Evolutionary conservation across 2,797 vertebrate species (phyloP).

Genomic region (Hybognathus amarus): DNA sequence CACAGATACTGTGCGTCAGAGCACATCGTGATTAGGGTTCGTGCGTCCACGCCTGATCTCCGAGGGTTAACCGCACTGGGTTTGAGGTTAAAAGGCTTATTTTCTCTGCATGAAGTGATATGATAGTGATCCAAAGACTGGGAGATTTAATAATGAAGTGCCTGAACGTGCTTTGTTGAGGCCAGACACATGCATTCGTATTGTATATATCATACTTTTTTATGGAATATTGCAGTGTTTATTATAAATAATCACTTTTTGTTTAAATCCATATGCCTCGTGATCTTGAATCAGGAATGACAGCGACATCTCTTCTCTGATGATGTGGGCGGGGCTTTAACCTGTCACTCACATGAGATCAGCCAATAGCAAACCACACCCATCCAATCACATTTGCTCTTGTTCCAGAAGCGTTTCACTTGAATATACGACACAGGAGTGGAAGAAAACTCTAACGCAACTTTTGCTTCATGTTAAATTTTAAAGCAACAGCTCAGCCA

Average conservation of each 20-base stretch:
- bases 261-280: too few species aligned
- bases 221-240: background rate
- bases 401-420: too few species aligned
- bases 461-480: background rate
- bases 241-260: background rate
- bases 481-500: background rate
- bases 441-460: too few species aligned
- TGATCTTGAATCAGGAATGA: too few species aligned
- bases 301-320: too few species aligned
- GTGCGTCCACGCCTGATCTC: too few species aligned
- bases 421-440: too few species aligned
- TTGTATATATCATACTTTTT: background rate
- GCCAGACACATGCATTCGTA: background rate
- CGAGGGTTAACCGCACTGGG: background rate
- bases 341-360: too few species aligned
- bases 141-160: constrained; percentile 14
- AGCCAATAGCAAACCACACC: too few species aligned
- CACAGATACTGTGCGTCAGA: background rate
- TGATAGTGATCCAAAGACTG: constrained; percentile 19
- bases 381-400: too few species aligned
- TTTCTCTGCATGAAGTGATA: constrained; percentile 34
- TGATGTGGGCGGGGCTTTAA: too few species aligned
- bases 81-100: constrained; percentile 8
- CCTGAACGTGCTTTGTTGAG: background rate
- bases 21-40: background rate